phyloP scores from a whole-genome alignment of 1,140 invertebrate species.

The Leptopilina clavipes region DNA sequence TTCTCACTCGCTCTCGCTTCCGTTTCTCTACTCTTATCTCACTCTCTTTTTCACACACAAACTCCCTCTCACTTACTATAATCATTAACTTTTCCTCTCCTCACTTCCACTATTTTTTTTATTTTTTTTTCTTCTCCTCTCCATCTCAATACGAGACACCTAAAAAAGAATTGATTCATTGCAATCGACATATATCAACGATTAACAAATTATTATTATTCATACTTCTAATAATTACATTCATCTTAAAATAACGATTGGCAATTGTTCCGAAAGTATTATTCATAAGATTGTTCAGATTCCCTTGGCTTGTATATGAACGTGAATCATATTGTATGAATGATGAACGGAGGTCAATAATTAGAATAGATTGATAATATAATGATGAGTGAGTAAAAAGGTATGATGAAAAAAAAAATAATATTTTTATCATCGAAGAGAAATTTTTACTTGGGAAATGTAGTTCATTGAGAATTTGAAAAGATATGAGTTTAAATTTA shows the following conservation, averaged over 20 bases:
- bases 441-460: background rate
- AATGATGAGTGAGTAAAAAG: background rate
- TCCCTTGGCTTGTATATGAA: background rate
- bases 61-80: too few species aligned
- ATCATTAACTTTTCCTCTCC: background rate
- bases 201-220: background rate
- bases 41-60: background rate
- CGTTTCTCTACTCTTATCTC: constrained; percentile 48
- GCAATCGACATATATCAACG: too few species aligned
- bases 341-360: constrained; percentile 1
- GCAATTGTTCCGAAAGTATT: constrained; percentile 8
- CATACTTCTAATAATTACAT: background rate
- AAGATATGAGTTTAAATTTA: background rate
- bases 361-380: background rate
- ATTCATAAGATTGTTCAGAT: background rate
- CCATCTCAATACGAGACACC: background rate
- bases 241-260: constrained; percentile 12
- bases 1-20: constrained; percentile 57
- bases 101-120: background rate
- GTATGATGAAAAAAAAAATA: too few species aligned
- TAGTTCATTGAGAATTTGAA: background rate
- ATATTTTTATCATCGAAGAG: background rate
- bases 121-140: background rate
- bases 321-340: background rate
- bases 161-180: background rate